Evolutionary conservation across 2,797 vertebrate species (phyloP).

Genomic region (Astyanax mexicanus): DNA sequence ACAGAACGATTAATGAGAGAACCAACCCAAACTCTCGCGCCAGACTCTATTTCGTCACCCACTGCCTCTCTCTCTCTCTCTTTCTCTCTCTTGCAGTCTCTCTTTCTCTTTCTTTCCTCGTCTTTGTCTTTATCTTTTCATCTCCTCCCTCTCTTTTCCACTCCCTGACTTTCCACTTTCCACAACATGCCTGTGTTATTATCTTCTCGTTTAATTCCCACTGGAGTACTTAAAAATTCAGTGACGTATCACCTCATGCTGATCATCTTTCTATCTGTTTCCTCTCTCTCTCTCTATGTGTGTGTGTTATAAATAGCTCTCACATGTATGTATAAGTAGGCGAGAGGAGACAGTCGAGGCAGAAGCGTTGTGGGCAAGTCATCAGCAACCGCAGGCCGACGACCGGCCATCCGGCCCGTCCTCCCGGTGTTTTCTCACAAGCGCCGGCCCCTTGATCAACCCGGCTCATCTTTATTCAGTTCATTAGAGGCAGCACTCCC

Average conservation of each 20-base stretch:
- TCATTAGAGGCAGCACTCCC: slow-evolving; percentile 62
- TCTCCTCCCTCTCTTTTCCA: background rate
- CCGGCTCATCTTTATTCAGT: slow-evolving; percentile 64
- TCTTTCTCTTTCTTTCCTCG: background rate
- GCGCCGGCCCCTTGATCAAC: slow-evolving; percentile 41
- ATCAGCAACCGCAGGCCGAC: background rate
- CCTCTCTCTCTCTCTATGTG: too few relatives aligned
- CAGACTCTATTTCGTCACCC: slow-evolving; percentile 5
- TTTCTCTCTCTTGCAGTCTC: background rate
- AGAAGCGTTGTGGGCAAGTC: background rate
- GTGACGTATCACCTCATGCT: background rate
- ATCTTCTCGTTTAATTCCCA: background rate
- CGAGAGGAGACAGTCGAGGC: background rate
- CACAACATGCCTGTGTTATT: background rate
- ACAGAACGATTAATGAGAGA: slow-evolving; percentile 54
- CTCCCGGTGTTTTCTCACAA: slow-evolving; percentile 8
- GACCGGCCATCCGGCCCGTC: background rate
- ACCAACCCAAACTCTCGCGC: slow-evolving; percentile 27
- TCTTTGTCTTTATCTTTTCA: too few relatives aligned
- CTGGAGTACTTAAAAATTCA: background rate
- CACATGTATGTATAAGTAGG: background rate
- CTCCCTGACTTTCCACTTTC: background rate
- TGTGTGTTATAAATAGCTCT: slow-evolving; percentile 16
- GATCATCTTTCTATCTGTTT: background rate
- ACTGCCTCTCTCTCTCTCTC: background rate